Conservation (phyloP, 1,140 invertebrate species). For the Caenorhabditis remanei region DNA sequence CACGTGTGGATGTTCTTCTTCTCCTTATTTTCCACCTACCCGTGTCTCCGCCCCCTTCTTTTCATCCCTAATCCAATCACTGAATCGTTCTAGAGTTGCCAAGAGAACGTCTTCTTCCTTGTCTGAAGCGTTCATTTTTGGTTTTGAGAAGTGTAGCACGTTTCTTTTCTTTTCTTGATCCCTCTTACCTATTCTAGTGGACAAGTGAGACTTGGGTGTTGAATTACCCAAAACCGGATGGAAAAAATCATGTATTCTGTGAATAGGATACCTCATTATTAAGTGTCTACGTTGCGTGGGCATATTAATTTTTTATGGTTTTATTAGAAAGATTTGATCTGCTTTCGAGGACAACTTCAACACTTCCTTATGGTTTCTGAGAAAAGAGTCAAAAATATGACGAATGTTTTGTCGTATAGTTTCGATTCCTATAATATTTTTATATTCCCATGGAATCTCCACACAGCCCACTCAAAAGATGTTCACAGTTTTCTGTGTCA, state of each 20-base stretch:
- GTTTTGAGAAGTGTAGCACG: background rate
- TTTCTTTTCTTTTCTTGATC: background rate
- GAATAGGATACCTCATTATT: slow-evolving; percentile 26
- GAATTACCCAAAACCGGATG: slow-evolving; percentile 9
- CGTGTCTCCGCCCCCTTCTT: background rate
- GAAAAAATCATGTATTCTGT: background rate
- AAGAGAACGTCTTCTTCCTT: no score
- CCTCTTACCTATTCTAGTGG: background rate
- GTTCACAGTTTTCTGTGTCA: no score
- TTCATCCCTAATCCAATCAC: slow-evolving; percentile 1
- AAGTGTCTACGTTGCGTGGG: background rate
- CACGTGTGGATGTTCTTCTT: background rate
- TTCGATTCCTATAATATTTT: no score
- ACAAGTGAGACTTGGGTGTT: background rate
- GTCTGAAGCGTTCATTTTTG: no score
- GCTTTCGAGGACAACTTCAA: no score
- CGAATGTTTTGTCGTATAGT: no score
- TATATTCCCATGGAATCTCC: no score
- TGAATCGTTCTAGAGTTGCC: slow-evolving; percentile 6
- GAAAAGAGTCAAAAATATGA: no score
- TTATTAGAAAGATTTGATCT: background rate
- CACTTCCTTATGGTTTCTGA: no score
- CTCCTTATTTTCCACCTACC: background rate
- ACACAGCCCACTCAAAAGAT: background rate
- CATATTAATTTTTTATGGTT: background rate